These are phyloP conservation scores for Rhopalosiphum nymphaeae DNA, from an alignment of 2,888 invertebrate genomes.

Conservation along the genomic window DNA sequence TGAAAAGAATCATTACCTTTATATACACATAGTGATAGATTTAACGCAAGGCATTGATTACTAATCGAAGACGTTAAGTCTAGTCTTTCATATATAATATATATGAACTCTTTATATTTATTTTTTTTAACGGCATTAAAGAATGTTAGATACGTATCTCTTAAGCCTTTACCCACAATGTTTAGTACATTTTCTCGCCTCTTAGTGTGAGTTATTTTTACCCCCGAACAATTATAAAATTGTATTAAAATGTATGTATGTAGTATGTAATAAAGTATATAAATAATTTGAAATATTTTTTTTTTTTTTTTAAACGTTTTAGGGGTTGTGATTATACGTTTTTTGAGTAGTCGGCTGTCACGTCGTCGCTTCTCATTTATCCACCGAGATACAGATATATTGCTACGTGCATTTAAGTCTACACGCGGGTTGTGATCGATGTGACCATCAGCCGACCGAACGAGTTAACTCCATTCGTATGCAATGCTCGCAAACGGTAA, in stretches of 20 bases:
- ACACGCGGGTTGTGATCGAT: neutral
- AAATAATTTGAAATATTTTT: neutral
- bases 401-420: conserved; percentile 27
- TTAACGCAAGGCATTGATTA: neutral
- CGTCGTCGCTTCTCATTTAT: neutral
- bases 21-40: neutral
- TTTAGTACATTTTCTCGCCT: neutral
- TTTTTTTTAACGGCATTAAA: neutral
- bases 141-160: neutral
- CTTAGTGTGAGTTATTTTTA: neutral
- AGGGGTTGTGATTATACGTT: neutral
- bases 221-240: neutral
- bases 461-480: conserved; percentile 20
- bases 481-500: neutral
- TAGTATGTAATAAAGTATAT: neutral
- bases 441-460: neutral
- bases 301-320: neutral
- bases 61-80: neutral
- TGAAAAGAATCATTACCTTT: neutral
- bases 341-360: neutral
- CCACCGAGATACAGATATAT: neutral
- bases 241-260: neutral
- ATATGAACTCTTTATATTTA: neutral
- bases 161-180: neutral
- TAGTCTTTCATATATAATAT: neutral